A percentile compares a stretch with the other conserved stretches of the same genome.
Conservation (phyloP, 2,113 vertebrate genomes). For the Cranoglanis bouderius region DNA sequence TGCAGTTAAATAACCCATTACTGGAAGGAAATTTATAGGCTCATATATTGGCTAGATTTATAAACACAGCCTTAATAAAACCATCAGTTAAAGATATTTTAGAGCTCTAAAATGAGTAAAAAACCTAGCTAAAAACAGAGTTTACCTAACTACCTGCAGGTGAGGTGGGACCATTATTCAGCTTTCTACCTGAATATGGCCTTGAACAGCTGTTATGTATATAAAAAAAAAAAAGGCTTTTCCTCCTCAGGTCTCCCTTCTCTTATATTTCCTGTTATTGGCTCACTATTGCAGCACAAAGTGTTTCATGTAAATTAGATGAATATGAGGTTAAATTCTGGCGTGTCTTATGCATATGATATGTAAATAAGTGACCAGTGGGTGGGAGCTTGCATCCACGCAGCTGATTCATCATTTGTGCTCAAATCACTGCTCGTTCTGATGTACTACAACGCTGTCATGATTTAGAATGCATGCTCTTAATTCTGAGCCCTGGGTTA, state of each 20-base stretch:
- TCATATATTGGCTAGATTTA: not conserved
- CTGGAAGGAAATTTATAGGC: not conserved
- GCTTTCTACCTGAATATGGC: not conserved
- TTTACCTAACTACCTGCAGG: not conserved
- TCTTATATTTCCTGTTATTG: not conserved
- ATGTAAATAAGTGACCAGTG: not conserved
- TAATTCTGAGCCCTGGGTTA: not conserved
- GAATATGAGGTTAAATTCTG: not conserved
- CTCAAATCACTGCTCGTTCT: not conserved
- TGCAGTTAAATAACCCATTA: too few species aligned
- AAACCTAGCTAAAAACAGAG: not conserved
- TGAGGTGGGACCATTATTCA: not conserved
- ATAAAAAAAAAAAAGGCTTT: not conserved
- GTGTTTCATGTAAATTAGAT: not conserved
- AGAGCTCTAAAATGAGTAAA: not conserved
- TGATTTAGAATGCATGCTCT: not conserved
- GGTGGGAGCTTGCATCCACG: not conserved
- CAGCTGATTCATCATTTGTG: not conserved
- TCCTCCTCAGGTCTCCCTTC: not conserved
- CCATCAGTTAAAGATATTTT: not conserved
- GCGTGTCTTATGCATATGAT: not conserved
- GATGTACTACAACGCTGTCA: too few species aligned
- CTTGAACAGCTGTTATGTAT: not conserved
- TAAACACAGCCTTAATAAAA: not conserved
- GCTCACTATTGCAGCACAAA: not conserved